Evolutionary conservation across 2,797 vertebrate species (phyloP).

Genomic region (Buphagus erythrorhynchus): DNA sequence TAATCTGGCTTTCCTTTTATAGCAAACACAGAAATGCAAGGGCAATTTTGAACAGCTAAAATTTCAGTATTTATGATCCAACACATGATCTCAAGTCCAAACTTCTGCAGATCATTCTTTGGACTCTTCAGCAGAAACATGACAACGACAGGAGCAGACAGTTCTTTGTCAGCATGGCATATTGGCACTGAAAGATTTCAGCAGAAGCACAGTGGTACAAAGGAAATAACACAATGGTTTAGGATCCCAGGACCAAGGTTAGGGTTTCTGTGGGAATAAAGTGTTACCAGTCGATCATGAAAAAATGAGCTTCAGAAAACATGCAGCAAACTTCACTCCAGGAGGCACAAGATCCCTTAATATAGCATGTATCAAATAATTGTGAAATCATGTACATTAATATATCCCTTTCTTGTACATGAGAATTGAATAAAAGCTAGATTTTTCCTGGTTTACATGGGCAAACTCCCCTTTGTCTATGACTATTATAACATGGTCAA

Average conservation of each 20-base stretch:
- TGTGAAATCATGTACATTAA: neutral
- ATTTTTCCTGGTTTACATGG: neutral
- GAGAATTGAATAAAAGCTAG: neutral
- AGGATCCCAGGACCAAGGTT: neutral
- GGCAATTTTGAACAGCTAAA: neutral
- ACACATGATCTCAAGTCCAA: neutral
- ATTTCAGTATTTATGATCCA: neutral
- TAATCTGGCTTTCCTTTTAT: neutral
- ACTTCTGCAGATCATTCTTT: neutral
- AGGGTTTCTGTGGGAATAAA: neutral
- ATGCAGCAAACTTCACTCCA: neutral
- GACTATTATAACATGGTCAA: neutral
- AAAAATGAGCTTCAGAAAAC: neutral
- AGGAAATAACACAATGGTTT: neutral
- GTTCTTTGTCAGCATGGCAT: neutral
- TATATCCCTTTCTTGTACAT: neutral
- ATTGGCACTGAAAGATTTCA: neutral
- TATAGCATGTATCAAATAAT: rapidly evolving
- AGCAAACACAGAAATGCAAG: neutral
- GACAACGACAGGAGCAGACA: neutral
- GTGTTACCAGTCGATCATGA: neutral
- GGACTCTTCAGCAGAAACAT: neutral
- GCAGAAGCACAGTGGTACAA: neutral
- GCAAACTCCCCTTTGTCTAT: neutral
- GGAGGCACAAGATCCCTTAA: neutral